phyloP scores from a whole-genome alignment of 2,888 invertebrate genomes.

The Noctuana brunneofusca region DNA sequence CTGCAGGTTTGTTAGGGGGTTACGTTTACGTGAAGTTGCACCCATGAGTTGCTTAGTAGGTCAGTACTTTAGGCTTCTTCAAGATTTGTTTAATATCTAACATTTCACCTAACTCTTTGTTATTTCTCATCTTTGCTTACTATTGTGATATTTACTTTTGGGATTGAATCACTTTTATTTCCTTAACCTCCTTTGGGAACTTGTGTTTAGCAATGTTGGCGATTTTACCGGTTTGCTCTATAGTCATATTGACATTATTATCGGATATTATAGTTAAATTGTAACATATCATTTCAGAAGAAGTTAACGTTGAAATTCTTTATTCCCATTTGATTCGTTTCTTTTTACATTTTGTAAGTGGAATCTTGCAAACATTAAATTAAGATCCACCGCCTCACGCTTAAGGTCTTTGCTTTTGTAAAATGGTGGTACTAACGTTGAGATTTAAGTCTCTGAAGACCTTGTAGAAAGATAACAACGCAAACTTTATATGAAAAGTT shows the following conservation, averaged over 20 bases:
- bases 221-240: neutral
- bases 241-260: neutral
- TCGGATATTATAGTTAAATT: neutral
- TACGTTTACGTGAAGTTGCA: conserved; percentile 75
- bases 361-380: neutral
- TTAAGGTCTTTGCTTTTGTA: neutral
- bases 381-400: neutral
- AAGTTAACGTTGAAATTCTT: neutral
- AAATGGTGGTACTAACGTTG: neutral
- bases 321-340: neutral
- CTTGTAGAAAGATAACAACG: neutral
- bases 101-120: conserved; percentile 22
- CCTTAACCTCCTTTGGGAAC: neutral
- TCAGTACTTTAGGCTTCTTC: conserved; percentile 72
- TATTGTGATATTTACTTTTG: neutral
- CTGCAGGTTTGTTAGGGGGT: conserved; percentile 77
- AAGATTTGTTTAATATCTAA: conserved; percentile 47
- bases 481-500: neutral
- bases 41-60: conserved; percentile 78
- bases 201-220: conserved; percentile 2
- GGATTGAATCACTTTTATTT: conserved; percentile 4
- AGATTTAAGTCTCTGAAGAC: neutral
- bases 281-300: too few species aligned
- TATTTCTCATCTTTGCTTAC: conserved; percentile 21
- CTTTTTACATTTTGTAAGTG: neutral